Conservation (phyloP, 2,113 vertebrate genomes). For the Spizaetus ornatus region DNA sequence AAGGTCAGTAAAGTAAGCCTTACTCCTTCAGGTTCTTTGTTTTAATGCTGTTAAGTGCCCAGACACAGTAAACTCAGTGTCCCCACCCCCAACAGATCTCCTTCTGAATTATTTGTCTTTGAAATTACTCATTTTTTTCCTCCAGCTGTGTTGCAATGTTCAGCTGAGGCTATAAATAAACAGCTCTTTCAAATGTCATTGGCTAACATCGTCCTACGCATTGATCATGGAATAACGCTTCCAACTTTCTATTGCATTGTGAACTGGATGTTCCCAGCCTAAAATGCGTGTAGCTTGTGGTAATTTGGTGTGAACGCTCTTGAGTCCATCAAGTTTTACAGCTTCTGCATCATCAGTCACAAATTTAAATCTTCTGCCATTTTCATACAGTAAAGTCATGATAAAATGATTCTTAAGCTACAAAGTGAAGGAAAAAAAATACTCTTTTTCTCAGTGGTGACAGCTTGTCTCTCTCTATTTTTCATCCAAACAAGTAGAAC, state of each 20-base stretch:
- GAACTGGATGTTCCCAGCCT: background rate
- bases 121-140: constrained; percentile 46
- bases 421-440: constrained; percentile 26
- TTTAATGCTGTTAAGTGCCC: constrained; percentile 25
- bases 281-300: background rate
- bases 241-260: constrained; percentile 9
- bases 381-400: constrained; percentile 37
- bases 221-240: background rate
- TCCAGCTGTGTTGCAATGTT: constrained; percentile 31
- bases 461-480: constrained; percentile 70
- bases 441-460: constrained; percentile 31
- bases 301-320: background rate
- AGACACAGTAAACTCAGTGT: background rate
- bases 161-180: constrained; percentile 24
- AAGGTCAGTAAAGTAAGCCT: constrained; percentile 8
- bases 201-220: constrained; percentile 34
- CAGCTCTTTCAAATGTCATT: constrained; percentile 45
- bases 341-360: constrained; percentile 1
- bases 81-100: background rate
- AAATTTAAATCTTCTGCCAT: constrained; percentile 45
- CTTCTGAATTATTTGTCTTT: constrained; percentile 45
- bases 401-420: constrained; percentile 45
- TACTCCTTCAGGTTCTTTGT: constrained; percentile 1
- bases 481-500: constrained; percentile 72
- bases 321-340: constrained; percentile 5